Evolutionary conservation across 2,888 invertebrate genomes (phyloP).

Genomic region (Lycia hirtaria): DNA sequence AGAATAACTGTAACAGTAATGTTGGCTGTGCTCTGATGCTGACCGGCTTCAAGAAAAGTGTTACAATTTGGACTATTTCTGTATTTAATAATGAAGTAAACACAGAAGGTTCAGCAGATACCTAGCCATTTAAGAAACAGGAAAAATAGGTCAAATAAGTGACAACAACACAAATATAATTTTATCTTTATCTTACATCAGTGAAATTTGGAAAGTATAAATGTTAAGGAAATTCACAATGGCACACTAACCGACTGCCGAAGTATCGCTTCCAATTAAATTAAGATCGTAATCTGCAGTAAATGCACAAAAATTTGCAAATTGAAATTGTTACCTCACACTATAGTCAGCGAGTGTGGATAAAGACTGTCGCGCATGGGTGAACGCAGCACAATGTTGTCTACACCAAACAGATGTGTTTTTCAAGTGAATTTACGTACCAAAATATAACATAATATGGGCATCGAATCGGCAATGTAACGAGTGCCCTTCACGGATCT

Average conservation of each 20-base stretch:
- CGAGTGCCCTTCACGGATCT: constrained; percentile 12
- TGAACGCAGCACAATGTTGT: constrained; percentile 61
- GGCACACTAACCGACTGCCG: constrained; percentile 24
- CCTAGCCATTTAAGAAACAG: too few relatives aligned
- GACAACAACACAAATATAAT: background rate
- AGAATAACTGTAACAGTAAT: constrained; percentile 20
- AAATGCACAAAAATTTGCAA: constrained; percentile 7
- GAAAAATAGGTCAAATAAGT: background rate
- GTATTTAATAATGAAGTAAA: too few relatives aligned
- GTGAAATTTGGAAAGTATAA: constrained; percentile 23
- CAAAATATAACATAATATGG: constrained; percentile 6
- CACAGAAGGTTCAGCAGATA: too few relatives aligned
- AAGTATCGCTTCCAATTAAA: constrained; percentile 4
- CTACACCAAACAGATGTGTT: constrained; percentile 10
- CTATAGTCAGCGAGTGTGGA: constrained; percentile 31
- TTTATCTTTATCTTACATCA: background rate
- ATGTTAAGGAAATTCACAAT: constrained; percentile 16
- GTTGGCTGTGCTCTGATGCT: background rate
- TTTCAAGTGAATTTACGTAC: constrained; percentile 7
- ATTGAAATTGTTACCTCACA: constrained; percentile 24
- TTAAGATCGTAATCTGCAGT: constrained; percentile 21
- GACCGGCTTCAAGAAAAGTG: too few relatives aligned
- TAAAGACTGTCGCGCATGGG: constrained; percentile 61
- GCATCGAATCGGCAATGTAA: constrained; percentile 15
- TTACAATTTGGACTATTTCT: background rate